phyloP scores from a whole-genome alignment of 2,888 invertebrate species.

The Acrocyrtus sp. region DNA sequence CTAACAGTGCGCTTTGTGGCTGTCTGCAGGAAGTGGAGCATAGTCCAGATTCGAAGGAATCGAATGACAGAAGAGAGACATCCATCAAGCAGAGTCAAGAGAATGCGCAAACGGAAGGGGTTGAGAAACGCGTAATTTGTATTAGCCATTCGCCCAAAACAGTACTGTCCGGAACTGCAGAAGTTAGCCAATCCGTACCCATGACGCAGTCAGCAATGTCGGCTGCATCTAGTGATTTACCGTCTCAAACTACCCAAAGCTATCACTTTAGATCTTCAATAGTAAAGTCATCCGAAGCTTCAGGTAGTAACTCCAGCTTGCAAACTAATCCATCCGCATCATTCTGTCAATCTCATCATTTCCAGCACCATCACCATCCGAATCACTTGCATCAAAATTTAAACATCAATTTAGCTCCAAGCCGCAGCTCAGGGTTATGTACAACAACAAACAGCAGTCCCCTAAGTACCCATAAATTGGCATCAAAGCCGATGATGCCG shows the following conservation, averaged over 20 bases:
- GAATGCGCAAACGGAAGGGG: constrained; percentile 25
- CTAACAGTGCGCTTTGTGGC: constrained; percentile 13
- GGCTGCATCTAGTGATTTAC: too few relatives aligned
- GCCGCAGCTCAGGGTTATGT: constrained; percentile 46
- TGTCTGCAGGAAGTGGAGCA: constrained; percentile 19
- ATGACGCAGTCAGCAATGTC: neutral
- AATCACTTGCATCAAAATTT: constrained; percentile 44
- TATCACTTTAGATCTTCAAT: too few relatives aligned
- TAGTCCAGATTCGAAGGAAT: neutral
- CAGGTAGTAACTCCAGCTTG: constrained; percentile 43
- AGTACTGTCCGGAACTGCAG: constrained; percentile 9
- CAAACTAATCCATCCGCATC: constrained; percentile 58
- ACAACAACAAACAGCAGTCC: constrained; percentile 56
- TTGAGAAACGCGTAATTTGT: constrained; percentile 37
- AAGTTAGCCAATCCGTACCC: neutral
- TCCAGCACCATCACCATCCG: constrained; percentile 45
- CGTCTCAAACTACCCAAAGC: too few relatives aligned
- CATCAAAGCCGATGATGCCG: constrained; percentile 54
- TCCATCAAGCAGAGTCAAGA: neutral
- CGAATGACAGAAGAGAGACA: too few relatives aligned
- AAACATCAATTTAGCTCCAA: constrained; percentile 42
- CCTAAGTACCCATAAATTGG: constrained; percentile 44
- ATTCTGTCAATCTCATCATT: constrained; percentile 53
- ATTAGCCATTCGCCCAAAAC: constrained; percentile 37
- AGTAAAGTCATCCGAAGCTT: too few relatives aligned